phyloP scores from a whole-genome alignment of 2,888 invertebrate genomes.

The Pterostichus niger region DNA sequence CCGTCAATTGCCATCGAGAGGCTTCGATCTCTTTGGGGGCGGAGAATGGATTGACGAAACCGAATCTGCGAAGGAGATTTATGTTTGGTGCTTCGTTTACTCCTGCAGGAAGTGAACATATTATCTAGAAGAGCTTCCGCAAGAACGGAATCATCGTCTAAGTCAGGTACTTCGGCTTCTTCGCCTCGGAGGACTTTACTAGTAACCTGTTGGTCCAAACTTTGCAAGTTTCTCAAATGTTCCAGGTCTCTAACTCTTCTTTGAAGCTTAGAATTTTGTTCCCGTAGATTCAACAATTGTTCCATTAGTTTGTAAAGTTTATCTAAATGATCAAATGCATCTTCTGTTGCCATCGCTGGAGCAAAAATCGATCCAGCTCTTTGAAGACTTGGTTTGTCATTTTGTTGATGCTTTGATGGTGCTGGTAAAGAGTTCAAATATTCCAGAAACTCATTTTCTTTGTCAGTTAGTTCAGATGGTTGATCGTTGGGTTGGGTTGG shows the following conservation, averaged over 20 bases:
- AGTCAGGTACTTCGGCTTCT: conserved; percentile 80
- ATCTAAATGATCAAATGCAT: conserved; percentile 88
- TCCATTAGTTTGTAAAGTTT: conserved; percentile 88
- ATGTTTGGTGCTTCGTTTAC: conserved; percentile 74
- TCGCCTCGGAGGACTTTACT: conserved; percentile 69
- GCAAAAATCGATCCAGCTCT: conserved; percentile 80
- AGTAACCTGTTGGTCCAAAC: conserved; percentile 77
- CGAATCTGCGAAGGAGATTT: conserved; percentile 70
- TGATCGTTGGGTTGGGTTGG: conserved; percentile 70
- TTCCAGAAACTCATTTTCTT: conserved; percentile 76
- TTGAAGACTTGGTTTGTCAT: conserved; percentile 54
- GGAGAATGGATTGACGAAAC: conserved; percentile 78
- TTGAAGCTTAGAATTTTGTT: conserved; percentile 85
- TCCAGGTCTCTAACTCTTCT: conserved; percentile 86
- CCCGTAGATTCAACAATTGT: conserved; percentile 85
- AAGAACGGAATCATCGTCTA: conserved; percentile 82
- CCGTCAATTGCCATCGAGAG: conserved; percentile 85
- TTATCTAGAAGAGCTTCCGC: conserved; percentile 83
- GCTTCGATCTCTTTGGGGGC: conserved; percentile 81
- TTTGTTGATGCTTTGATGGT: conserved; percentile 65
- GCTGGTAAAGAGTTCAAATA: conserved; percentile 76
- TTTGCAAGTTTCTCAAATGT: conserved; percentile 83
- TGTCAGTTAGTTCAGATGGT: conserved; percentile 47
- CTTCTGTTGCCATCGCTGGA: conserved; percentile 81
- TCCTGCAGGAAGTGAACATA: conserved; percentile 78